A percentile compares a stretch with the other conserved stretches of the same genome.
These are phyloP conservation scores for Spisula subtruncata DNA, from an alignment of 2,888 invertebrate genomes.

Conservation along the genomic window DNA sequence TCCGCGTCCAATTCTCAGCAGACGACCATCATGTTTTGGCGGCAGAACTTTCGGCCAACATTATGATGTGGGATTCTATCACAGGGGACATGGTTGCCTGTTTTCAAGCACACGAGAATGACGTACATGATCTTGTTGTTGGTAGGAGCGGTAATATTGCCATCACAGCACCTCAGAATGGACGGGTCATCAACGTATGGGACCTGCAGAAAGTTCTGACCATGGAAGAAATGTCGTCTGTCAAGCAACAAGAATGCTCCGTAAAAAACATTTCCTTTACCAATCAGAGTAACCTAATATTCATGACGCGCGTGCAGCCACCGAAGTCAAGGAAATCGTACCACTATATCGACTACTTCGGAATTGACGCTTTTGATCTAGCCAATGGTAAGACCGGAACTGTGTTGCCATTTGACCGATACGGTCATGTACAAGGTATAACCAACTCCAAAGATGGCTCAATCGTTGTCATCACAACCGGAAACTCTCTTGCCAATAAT, in stretches of 20 bases:
- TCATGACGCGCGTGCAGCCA: conserved; percentile 63
- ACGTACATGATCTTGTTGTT: conserved; percentile 57
- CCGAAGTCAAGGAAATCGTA: conserved; percentile 74
- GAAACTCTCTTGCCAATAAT: conserved; percentile 46
- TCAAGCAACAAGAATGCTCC: conserved; percentile 55
- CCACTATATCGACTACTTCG: conserved; percentile 79
- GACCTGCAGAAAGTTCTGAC: conserved; percentile 63
- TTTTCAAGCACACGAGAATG: conserved; percentile 65
- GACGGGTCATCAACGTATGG: conserved; percentile 69
- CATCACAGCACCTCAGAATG: conserved; percentile 63
- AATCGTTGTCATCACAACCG: conserved; percentile 55
- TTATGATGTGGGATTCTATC: conserved; percentile 69
- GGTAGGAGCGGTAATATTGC: conserved; percentile 48
- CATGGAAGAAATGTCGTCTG: conserved; percentile 65
- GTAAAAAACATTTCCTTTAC: conserved; percentile 64
- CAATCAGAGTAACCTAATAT: conserved; percentile 62
- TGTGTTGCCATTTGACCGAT: conserved; percentile 67
- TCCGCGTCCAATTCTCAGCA: conserved; percentile 62
- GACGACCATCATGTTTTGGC: conserved; percentile 69
- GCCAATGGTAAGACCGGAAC: conserved; percentile 48
- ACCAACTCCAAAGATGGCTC: conserved; percentile 65
- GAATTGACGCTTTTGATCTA: conserved; percentile 73
- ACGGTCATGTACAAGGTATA: conserved; percentile 60
- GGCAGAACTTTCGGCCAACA: conserved; percentile 60
- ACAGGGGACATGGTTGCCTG: conserved; percentile 61